Base-by-base conservation (phyloP, 2,113 vertebrate genomes). In the Scytalopus superciliaris region DNA sequence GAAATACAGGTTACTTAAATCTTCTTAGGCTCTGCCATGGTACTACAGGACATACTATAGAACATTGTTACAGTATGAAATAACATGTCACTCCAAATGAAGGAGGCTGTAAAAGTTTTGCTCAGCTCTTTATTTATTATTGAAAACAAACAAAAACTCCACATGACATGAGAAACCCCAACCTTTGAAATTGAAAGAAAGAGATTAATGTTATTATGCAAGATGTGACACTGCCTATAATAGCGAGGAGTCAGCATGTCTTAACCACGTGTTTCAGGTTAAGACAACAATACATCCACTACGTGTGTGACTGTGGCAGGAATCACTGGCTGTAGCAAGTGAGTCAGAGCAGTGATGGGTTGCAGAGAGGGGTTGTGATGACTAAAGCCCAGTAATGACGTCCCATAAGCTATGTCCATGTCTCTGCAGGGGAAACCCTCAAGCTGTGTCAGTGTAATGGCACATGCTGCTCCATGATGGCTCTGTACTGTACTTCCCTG, bases 1-100 rank as follows among this genome's bases (percentile, higher is more conserved):
- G 81, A 93, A 96, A 90, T 60, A 57, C 63, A 77, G 22, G 78
- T 78, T 76, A 80, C 19, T 81, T 81, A 84, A 66, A 95, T 75
- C 70, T 63, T 91, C 73, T 91, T 85, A 68, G 7, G 47, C 18
- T 94, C 53, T 87, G 40, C 17, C 45, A 24, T 55, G 57, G 63
- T 59, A 59, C n/a, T 25, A 59, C 23, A 59, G n/a, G 57, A 52
- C 50, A 52, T 63, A 49, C 49, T 62, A 15, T 35, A 47, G 59
- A 30, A 53, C 35, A 93, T 5, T 74, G 35, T 24, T 68, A 37
- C 2, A 45, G 22, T 25, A 59, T 35, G 35, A 89, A 93, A 75
- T 31, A 80, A 55, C 33, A 59, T 2, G 7, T 44, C 52, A 25
- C 18, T 74, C 22, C 33, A 60, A 30, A 64, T n/a, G 42, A 73